phyloP scores from a whole-genome alignment of 2,113 vertebrate species.

The Salvator merianae region DNA sequence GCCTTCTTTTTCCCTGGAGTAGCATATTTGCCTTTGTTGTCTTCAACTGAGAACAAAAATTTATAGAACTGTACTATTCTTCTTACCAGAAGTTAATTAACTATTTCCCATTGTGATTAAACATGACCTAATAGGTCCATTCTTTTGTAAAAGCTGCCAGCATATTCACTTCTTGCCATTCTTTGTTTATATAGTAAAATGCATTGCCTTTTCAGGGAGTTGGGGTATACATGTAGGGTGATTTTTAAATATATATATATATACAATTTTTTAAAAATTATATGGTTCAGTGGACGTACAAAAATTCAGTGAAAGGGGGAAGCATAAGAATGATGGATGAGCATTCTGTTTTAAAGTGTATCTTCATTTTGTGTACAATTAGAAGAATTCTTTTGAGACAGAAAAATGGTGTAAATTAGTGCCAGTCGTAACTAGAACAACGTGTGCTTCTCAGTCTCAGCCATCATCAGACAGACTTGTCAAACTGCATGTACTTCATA shows the following conservation, averaged over 20 bases:
- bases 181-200: neutral
- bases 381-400: conserved; percentile 28
- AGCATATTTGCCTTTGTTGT: neutral
- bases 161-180: neutral
- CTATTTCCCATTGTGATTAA: neutral
- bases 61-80: neutral
- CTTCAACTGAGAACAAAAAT: neutral
- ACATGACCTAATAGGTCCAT: neutral
- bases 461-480: conserved; percentile 43
- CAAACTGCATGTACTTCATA: conserved; percentile 29
- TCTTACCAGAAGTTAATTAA: neutral
- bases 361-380: conserved; percentile 8
- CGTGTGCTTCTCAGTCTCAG: conserved; percentile 27
- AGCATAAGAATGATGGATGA: neutral
- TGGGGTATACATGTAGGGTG: too few relatives aligned
- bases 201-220: neutral
- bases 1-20: neutral
- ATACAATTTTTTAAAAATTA: neutral
- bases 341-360: neutral
- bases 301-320: neutral
- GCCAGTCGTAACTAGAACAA: neutral
- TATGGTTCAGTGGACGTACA: neutral
- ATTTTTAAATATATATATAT: too few relatives aligned
- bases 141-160: neutral
- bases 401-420: conserved; percentile 14